These are phyloP conservation scores for Microhierax caerulescens DNA, from an alignment of 2,797 vertebrate genomes.

Conservation along the genomic window DNA sequence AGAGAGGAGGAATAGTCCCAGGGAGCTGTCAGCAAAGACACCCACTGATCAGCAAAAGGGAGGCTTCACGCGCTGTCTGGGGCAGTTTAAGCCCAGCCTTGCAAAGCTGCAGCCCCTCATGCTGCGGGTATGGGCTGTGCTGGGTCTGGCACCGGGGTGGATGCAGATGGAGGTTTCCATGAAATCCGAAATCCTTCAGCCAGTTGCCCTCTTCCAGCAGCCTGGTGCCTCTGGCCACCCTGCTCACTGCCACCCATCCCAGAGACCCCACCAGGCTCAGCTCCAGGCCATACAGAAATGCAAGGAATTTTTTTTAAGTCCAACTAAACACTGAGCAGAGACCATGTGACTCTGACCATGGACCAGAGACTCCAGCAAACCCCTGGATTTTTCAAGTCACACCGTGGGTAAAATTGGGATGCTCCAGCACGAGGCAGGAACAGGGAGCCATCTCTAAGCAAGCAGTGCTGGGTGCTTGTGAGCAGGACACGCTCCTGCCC, in stretches of 20 bases:
- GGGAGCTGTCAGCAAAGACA: neutral
- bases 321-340: neutral
- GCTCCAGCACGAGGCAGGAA: fast-evolving
- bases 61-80: neutral
- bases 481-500: neutral
- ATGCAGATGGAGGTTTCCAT: neutral
- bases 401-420: fast-evolving
- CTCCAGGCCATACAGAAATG: neutral
- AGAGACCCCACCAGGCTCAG: fast-evolving
- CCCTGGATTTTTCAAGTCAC: neutral
- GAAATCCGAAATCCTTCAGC: too few species aligned
- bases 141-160: neutral
- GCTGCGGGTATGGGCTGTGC: fast-evolving
- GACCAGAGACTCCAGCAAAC: too few species aligned
- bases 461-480: neutral
- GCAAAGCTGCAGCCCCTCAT: fast-evolving
- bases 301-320: neutral
- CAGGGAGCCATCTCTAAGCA: fast-evolving
- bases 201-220: neutral
- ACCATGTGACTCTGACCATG: too few species aligned
- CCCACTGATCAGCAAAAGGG: neutral
- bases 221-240: fast-evolving
- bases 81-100: neutral
- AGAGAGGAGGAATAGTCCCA: neutral
- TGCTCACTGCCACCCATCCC: neutral